A percentile compares a stretch with the other conserved stretches of the same genome.
These are phyloP conservation scores for Hyles lineata DNA, from an alignment of 2,888 invertebrate genomes.

Conservation along the genomic window DNA sequence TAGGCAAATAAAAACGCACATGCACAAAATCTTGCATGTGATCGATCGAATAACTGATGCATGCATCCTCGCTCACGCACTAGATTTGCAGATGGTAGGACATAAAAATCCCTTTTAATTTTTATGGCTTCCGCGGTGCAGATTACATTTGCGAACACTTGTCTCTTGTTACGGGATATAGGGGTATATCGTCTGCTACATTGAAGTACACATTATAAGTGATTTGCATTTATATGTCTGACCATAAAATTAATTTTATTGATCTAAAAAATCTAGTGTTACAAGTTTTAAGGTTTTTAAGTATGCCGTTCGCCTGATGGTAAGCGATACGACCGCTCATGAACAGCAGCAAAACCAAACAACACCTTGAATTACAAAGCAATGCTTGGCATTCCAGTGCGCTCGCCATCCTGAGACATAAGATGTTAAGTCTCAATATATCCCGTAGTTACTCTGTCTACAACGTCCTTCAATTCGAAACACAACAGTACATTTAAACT, in stretches of 20 bases:
- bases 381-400: no score
- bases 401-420: no score
- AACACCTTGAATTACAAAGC: no score
- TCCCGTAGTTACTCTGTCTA: no score
- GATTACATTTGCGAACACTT: slow-evolving; percentile 49
- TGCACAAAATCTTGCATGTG: slow-evolving; percentile 24
- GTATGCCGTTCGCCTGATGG: no score
- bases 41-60: slow-evolving; percentile 42
- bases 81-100: slow-evolving; percentile 52
- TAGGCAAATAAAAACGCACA: slow-evolving; percentile 11
- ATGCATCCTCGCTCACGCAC: slow-evolving; percentile 48
- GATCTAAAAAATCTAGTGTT: no score
- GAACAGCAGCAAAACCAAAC: no score
- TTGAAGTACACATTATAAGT: not conserved
- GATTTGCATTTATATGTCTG: not conserved
- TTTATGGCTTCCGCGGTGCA: slow-evolving; percentile 54
- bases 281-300: no score
- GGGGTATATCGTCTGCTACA: not conserved
- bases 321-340: no score
- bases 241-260: not conserved
- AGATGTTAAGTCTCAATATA: no score
- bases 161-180: slow-evolving; percentile 39
- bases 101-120: slow-evolving; percentile 51
- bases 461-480: no score
- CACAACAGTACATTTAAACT: no score